A percentile compares a stretch with the other conserved stretches of the same genome.
Conservation (phyloP, 2,888 invertebrate species). For the Andrena fulva region DNA sequence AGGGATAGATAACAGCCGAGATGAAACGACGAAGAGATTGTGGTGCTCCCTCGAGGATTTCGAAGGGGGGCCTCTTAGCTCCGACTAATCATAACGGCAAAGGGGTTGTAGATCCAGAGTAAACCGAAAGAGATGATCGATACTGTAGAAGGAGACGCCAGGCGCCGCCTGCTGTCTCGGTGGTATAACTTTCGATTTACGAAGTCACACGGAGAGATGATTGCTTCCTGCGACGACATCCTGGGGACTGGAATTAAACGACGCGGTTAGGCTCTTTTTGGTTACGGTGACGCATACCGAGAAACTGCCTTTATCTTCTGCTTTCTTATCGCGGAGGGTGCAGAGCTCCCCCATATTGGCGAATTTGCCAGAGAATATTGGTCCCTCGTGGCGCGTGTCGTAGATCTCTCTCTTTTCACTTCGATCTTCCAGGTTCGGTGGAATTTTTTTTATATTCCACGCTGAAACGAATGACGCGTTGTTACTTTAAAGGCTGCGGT, state of each 20-base stretch:
- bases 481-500: background rate
- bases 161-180: constrained; percentile 72
- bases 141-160: constrained; percentile 61
- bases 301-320: background rate
- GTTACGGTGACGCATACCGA: background rate
- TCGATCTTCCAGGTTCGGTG: too few relatives aligned
- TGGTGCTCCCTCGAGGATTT: background rate
- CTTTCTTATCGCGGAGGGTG: background rate
- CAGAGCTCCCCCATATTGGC: background rate
- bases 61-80: background rate
- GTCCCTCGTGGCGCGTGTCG: background rate
- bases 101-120: constrained; percentile 38
- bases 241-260: constrained; percentile 32
- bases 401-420: background rate
- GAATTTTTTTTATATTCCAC: too few relatives aligned
- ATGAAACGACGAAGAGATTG: background rate
- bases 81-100: constrained; percentile 41
- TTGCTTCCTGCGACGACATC: constrained; percentile 74
- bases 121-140: constrained; percentile 46
- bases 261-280: constrained; percentile 23
- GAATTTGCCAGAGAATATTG: constrained; percentile 5
- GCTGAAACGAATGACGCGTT: background rate
- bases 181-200: constrained; percentile 79
- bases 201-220: constrained; percentile 78
- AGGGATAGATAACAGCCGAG: constrained; percentile 2